Evolutionary conservation across 2,888 invertebrate genomes (phyloP).

Genomic region (Tetragonula carbonaria): DNA sequence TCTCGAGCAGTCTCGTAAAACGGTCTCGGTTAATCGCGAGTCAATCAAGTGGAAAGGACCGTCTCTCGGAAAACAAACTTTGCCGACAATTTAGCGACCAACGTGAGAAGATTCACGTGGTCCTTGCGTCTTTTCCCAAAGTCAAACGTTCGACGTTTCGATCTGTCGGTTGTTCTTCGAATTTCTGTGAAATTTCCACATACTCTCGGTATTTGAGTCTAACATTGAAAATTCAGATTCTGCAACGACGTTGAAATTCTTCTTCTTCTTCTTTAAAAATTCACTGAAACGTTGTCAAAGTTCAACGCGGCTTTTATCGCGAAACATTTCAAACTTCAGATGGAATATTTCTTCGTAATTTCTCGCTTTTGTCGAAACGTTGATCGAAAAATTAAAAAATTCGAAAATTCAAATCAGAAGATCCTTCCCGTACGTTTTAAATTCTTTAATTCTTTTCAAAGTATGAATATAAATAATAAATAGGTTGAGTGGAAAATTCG

Average conservation of each 20-base stretch:
- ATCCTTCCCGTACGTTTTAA: too few species aligned
- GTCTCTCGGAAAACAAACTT: not conserved
- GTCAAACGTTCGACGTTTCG: not conserved
- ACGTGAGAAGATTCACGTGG: not conserved
- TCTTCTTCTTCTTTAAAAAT: not conserved
- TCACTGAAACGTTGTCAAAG: not conserved
- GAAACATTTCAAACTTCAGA: too few species aligned
- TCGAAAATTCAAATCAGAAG: too few species aligned
- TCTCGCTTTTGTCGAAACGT: too few species aligned
- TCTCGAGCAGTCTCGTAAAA: not conserved
- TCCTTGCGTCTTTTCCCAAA: not conserved
- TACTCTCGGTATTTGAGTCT: not conserved
- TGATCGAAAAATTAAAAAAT: too few species aligned
- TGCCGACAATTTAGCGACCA: not conserved
- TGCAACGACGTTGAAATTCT: not conserved
- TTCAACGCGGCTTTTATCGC: not conserved
- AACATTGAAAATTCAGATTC: not conserved
- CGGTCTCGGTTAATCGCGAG: constrained; percentile 9
- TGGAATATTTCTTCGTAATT: too few species aligned
- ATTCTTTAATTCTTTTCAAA: too few species aligned
- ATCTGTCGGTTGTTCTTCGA: not conserved
- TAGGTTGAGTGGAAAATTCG: too few species aligned
- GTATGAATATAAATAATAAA: too few species aligned
- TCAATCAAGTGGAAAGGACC: not conserved
- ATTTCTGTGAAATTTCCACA: not conserved